phyloP scores from a whole-genome alignment of 1,140 invertebrate species.

The Sinonovacula constricta region DNA sequence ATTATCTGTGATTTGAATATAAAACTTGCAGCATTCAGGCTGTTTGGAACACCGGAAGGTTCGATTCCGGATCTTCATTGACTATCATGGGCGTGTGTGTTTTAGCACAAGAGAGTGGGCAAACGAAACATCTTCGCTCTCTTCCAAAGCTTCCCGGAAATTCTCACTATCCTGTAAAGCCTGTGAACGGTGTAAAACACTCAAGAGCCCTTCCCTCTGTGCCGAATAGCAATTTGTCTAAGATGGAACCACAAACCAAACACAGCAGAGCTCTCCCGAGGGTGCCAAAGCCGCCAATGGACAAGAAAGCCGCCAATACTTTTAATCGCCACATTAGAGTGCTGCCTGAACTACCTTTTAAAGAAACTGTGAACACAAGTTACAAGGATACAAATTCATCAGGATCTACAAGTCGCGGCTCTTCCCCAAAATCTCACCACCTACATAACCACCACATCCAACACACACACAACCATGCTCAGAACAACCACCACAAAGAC shows the following conservation, averaged over 20 bases:
- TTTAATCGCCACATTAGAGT: background rate
- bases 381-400: constrained; percentile 20
- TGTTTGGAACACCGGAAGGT: background rate
- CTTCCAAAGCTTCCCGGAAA: constrained; percentile 26
- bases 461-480: background rate
- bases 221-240: constrained; percentile 32
- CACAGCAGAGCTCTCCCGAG: constrained; percentile 31
- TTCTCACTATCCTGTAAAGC: constrained; percentile 45
- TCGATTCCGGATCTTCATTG: background rate
- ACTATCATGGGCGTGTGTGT: constrained; percentile 36
- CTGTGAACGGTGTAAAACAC: constrained; percentile 32
- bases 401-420: constrained; percentile 23
- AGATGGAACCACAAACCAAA: constrained; percentile 19
- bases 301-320: constrained; percentile 10
- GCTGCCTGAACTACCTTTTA: constrained; percentile 32
- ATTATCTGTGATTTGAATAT: background rate
- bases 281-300: constrained; percentile 27
- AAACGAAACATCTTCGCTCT: constrained; percentile 25
- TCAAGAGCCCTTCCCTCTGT: constrained; percentile 30
- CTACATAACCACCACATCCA: constrained; percentile 9
- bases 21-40: background rate
- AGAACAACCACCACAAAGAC: background rate
- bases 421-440: constrained; percentile 15
- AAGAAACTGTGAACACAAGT: constrained; percentile 7
- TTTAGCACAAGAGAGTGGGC: constrained; percentile 22